Conservation (phyloP, 2,888 invertebrate genomes). For the Crepidodera aurea region DNA sequence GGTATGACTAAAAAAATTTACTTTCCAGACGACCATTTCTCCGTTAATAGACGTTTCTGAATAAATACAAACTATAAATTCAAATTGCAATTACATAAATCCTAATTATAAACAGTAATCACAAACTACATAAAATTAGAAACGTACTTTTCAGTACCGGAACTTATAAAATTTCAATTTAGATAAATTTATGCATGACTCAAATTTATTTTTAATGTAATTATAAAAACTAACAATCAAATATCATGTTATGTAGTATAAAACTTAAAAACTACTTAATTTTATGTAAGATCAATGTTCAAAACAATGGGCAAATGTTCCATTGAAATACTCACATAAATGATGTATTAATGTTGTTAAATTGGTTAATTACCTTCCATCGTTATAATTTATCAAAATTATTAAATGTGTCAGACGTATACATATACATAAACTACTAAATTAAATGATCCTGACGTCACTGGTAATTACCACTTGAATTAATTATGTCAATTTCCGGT, state of each 20-base stretch:
- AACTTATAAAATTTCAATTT: not conserved
- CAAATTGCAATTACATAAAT: no score
- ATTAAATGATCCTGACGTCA: constrained; percentile 37
- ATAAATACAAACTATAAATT: no score
- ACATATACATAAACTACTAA: constrained; percentile 29
- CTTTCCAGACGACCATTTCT: no score
- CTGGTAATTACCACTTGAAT: constrained; percentile 32
- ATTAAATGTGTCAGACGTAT: constrained; percentile 37
- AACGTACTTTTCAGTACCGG: not conserved
- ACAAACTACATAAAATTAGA: not conserved
- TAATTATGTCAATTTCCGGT: constrained; percentile 37
- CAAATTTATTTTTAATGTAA: not conserved
- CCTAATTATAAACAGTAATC: not conserved
- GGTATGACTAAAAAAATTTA: no score
- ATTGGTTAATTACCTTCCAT: constrained; percentile 40
- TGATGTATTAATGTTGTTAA: constrained; percentile 31
- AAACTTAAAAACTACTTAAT: not conserved
- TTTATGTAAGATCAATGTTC: constrained; percentile 8
- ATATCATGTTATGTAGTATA: not conserved
- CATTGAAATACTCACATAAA: constrained; percentile 6
- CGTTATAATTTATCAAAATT: constrained; percentile 41
- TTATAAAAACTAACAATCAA: not conserved
- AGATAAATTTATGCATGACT: not conserved
- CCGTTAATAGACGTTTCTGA: no score
- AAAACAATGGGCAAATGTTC: not conserved